Evolutionary conservation across 2,888 invertebrate genomes (phyloP).

Genomic region (Trimorus sp.): DNA sequence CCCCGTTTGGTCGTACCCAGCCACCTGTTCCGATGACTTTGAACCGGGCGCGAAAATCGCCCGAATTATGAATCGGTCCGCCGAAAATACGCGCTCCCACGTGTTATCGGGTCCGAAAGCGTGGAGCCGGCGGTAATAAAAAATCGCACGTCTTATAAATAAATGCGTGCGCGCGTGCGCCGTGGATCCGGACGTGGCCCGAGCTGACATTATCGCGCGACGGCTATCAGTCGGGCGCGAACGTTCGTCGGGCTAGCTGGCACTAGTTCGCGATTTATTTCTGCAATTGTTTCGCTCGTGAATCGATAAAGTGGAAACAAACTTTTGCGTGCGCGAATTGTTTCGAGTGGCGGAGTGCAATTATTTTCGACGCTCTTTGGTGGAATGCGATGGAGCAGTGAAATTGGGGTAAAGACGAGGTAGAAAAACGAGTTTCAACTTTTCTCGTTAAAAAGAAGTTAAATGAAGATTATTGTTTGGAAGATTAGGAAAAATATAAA

Average conservation of each 20-base stretch:
- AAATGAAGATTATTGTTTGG: too few species aligned
- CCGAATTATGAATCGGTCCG: too few species aligned
- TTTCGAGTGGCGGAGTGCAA: neutral
- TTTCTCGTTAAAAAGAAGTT: too few species aligned
- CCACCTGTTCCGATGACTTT: too few species aligned
- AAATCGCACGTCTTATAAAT: constrained; percentile 52
- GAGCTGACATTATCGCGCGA: constrained; percentile 70
- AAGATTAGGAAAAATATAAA: too few species aligned
- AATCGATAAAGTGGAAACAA: neutral
- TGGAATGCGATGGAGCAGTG: too few species aligned
- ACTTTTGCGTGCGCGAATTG: neutral
- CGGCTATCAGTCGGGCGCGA: constrained; percentile 75
- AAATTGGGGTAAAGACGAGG: too few species aligned
- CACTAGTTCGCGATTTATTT: constrained; percentile 43
- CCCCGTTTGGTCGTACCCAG: too few species aligned
- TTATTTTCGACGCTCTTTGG: too few species aligned
- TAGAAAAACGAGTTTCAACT: too few species aligned
- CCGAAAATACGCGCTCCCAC: constrained; percentile 5
- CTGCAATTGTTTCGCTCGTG: neutral
- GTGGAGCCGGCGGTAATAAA: constrained; percentile 18
- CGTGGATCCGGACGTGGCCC: constrained; percentile 54
- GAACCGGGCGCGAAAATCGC: too few species aligned
- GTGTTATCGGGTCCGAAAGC: constrained; percentile 15
- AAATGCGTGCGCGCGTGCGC: constrained; percentile 67
- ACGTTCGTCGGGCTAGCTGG: constrained; percentile 71